Base-by-base conservation (phyloP, 2,797 vertebrate genomes). In the Falco novaeseelandiae region DNA sequence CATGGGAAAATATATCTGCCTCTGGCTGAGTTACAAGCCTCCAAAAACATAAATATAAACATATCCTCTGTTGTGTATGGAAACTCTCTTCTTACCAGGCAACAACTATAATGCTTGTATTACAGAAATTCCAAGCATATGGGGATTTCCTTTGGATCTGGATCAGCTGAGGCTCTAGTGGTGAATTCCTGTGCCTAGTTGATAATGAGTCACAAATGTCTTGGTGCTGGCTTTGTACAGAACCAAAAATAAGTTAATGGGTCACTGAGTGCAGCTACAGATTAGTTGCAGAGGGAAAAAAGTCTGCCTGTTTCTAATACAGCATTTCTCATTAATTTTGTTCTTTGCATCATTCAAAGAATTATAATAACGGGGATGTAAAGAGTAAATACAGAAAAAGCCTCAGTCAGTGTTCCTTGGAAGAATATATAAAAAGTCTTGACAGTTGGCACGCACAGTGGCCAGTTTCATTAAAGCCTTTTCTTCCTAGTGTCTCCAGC, bases 381-480 rank as follows among this genome's bases (percentile, higher is more conserved):
- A 94, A 89, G 93, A 96, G 76, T 84, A 91, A 94, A 92, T 77
- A 74, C 76, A 94, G 79, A 93, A 96, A 92, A 94, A 88, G 52
- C 72, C 79, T 86, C 93, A 94, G 90, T 88, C 74, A 84, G 93
- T 59, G 76, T 91, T 97, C 69, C 77, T 88, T 93, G 94, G 92
- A 93, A 95, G 89, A 90, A 91, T 88, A 66, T 73, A 72, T 87
- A 91, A 95, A 81, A 93, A 88, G 91, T 86, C 93, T 78, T 95
- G 93, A 83, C 85, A 92, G 96, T 95, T 97, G 97, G 97, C 97
- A 94, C 18, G 2, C 87, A 94, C 72, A 88, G 93, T 8, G 69
- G 87, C 94, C 91, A 92, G 87, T 96, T 97, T 96, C 96, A 96
- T 94, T 94, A 92, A 96, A 95, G 94, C 94, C 93, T 96, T 97